Evolutionary conservation across 1,140 invertebrate species (phyloP), one percentile per base, ranked within the genome.

Genomic region (Cardiocondyla obscurior): DNA sequence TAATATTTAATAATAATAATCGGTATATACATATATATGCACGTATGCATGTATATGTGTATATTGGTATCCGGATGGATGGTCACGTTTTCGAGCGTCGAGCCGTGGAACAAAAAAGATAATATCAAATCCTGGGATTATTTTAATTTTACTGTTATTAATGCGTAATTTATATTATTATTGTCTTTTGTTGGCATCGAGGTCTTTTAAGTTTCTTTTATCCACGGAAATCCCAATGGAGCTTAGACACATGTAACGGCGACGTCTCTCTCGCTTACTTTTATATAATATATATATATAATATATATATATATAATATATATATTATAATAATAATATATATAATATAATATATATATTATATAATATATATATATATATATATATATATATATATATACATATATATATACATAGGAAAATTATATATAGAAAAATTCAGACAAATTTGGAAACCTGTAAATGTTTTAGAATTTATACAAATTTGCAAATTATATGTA

Each of bases 1-100:
- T 94, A 93, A 93, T 93, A 93, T 92, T 91, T 93, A 93, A 92
- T 90, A 90, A 92, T 93, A 91, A 93, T 91, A 88, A 92, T 60
- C 83, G 90, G 14, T 53, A 53, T 70, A 19, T 69, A 51, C 49
- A n/a, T 49, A n/a, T 67, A 39, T 67, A 64, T 64, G 16, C 30
- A 51, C n/a, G 6, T 64, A 14, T 64, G 16, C 16, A 44, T 42
- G 16, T 46, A 51, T 46, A 12, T 64, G 19, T 64, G 16, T 25
- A 44, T 42, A 64, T 83, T 69, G 70, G 85, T 91, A 82, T 89
- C 88, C 88, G 88, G 92, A 92, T 91, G 91, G 91, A 92, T 92
- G 92, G 93, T 91, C 92, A 92, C 89, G 88, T 90, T 89, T 87
- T 91, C 85, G 77, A 90, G 65, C 46, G 22, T 81, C 36, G 64